Conservation (phyloP, 2,888 invertebrate species). For the Tetragonisca angustula region DNA sequence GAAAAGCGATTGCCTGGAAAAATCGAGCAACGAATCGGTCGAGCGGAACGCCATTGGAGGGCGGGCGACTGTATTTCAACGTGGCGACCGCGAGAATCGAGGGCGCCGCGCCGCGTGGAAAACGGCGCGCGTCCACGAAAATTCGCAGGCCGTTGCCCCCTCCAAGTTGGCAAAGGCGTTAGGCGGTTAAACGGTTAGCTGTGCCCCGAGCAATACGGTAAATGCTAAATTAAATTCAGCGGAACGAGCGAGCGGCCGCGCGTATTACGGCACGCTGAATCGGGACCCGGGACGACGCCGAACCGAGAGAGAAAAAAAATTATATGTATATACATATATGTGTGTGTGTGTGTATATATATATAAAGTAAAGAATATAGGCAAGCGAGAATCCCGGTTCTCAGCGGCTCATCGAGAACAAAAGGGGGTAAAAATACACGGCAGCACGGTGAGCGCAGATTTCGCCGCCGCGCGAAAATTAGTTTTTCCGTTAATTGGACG, state of each 20-base stretch:
- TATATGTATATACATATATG: neutral
- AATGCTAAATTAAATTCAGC: conserved; percentile 80
- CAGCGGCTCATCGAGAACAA: conserved; percentile 30
- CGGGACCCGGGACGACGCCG: conserved; percentile 8
- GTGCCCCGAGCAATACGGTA: conserved; percentile 73
- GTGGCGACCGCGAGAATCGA: conserved; percentile 19
- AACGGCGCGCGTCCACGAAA: conserved; percentile 14
- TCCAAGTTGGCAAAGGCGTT: conserved; percentile 69
- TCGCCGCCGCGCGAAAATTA: conserved; percentile 76
- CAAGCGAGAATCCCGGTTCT: conserved; percentile 11
- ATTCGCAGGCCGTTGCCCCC: conserved; percentile 39
- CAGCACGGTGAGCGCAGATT: conserved; percentile 57
- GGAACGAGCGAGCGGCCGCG: conserved; percentile 47
- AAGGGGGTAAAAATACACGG: conserved; percentile 49
- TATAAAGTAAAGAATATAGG: neutral
- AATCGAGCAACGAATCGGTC: conserved; percentile 21
- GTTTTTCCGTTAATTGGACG: conserved; percentile 81
- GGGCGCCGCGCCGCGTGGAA: conserved; percentile 15
- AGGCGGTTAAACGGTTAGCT: conserved; percentile 74
- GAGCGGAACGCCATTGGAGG: conserved; percentile 7
- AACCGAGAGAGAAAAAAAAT: conserved; percentile 11
- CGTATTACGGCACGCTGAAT: conserved; percentile 69
- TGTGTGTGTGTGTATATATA: neutral
- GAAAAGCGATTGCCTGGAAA: conserved; percentile 24
- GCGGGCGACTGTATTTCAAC: conserved; percentile 20